phyloP scores from a whole-genome alignment of 2,888 invertebrate genomes.

The Diploptera punctata region DNA sequence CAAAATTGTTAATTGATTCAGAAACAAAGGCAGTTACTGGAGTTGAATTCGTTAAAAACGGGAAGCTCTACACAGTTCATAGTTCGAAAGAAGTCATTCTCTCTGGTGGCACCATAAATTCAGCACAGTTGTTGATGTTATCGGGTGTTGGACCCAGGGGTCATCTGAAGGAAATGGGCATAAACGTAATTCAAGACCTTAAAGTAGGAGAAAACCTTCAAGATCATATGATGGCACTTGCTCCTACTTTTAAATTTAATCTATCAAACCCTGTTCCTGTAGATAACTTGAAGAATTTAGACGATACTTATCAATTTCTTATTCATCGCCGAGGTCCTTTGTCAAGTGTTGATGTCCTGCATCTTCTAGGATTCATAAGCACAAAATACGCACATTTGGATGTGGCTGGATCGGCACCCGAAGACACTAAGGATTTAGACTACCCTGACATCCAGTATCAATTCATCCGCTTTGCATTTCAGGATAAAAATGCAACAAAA shows the following conservation, averaged over 20 bases:
- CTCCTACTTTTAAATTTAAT: slow-evolving; percentile 51
- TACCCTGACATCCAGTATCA: slow-evolving; percentile 93
- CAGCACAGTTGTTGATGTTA: slow-evolving; percentile 38
- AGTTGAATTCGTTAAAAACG: slow-evolving; percentile 62
- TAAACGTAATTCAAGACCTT: slow-evolving; percentile 62
- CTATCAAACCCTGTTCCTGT: slow-evolving; percentile 66
- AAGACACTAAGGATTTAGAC: slow-evolving; percentile 68
- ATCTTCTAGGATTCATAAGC: slow-evolving; percentile 72
- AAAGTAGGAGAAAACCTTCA: slow-evolving; percentile 56
- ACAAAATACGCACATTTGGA: slow-evolving; percentile 71
- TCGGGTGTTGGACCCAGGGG: slow-evolving; percentile 38
- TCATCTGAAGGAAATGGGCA: slow-evolving; percentile 49
- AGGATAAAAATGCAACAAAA: background rate
- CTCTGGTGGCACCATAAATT: slow-evolving; percentile 35
- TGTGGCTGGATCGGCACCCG: slow-evolving; percentile 36
- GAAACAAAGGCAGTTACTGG: slow-evolving; percentile 64
- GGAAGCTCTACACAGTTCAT: slow-evolving; percentile 46
- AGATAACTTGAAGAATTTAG: slow-evolving; percentile 78
- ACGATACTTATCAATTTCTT: slow-evolving; percentile 80
- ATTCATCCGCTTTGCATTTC: slow-evolving; percentile 54
- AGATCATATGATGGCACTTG: slow-evolving; percentile 55
- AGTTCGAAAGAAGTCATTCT: slow-evolving; percentile 38
- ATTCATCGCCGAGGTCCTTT: slow-evolving; percentile 71
- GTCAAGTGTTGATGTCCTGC: slow-evolving; percentile 49
- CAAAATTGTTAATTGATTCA: slow-evolving; percentile 64